Percentiles rank a stretch among this genome's conserved stretches.
phyloP scores from a whole-genome alignment of 2,797 vertebrate genomes.

The Vespertilio murinus region DNA sequence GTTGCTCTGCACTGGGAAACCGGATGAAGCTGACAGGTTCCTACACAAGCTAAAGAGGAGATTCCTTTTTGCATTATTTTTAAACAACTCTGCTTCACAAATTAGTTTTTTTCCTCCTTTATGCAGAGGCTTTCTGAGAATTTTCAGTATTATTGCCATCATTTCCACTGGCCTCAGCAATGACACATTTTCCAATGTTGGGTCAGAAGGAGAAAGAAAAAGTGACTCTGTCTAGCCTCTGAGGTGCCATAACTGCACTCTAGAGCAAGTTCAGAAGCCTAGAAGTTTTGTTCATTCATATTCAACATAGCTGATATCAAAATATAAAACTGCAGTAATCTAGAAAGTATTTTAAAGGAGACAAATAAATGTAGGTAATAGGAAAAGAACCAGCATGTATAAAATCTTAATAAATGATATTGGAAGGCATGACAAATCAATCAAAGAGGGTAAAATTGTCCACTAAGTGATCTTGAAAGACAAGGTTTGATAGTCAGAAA shows the following conservation, averaged over 20 bases:
- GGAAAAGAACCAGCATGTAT: slow-evolving; percentile 46
- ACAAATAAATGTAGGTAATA: slow-evolving; percentile 21
- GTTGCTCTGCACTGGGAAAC: neutral
- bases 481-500: neutral
- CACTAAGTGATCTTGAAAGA: slow-evolving; percentile 18
- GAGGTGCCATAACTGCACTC: slow-evolving; percentile 11
- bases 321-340: slow-evolving; percentile 43
- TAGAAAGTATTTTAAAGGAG: slow-evolving; percentile 7
- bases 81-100: neutral
- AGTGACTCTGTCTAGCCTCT: neutral
- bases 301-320: slow-evolving; percentile 34
- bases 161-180: slow-evolving; percentile 1
- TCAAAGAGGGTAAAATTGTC: neutral
- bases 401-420: slow-evolving; percentile 44
- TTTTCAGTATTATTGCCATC: neutral
- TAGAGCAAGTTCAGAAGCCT: slow-evolving; percentile 38
- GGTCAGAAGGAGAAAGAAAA: slow-evolving; percentile 7
- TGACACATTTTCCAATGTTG: slow-evolving; percentile 1
- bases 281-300: slow-evolving; percentile 46
- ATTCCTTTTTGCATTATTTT: slow-evolving; percentile 15
- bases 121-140: slow-evolving; percentile 27
- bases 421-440: slow-evolving; percentile 38
- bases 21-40: neutral
- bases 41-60: neutral
- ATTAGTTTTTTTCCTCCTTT: slow-evolving; percentile 33